phyloP scores from a whole-genome alignment of 1,140 invertebrate species.

The Heterodera carotae region DNA sequence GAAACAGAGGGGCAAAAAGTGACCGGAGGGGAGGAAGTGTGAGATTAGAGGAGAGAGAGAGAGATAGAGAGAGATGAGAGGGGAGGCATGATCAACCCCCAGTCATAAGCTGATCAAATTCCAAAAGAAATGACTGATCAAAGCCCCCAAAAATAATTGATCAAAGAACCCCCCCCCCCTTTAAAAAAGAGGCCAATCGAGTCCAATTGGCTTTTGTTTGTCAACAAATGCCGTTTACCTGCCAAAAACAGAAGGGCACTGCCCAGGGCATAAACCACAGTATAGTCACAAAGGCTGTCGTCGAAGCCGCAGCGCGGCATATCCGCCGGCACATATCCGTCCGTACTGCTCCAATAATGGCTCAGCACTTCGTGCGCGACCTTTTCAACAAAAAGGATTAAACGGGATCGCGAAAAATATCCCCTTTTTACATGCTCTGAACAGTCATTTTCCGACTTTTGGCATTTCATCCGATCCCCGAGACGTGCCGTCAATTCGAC shows the following conservation, averaged over 20 bases:
- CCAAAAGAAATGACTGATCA: background rate
- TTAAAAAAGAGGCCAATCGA: too few species aligned
- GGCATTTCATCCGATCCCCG: conserved; percentile 52
- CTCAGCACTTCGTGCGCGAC: conserved; percentile 61
- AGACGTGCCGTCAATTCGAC: conserved; percentile 61
- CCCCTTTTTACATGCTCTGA: conserved; percentile 62
- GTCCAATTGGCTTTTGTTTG: too few species aligned
- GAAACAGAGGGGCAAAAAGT: too few species aligned
- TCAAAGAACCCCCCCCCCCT: too few species aligned
- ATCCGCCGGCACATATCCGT: conserved; percentile 39
- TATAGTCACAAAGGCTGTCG: conserved; percentile 62
- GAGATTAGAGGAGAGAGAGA: too few species aligned
- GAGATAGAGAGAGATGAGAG: too few species aligned
- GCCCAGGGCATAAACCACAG: conserved; percentile 47
- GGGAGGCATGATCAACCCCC: too few species aligned
- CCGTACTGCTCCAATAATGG: conserved; percentile 57
- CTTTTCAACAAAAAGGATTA: conserved; percentile 1
- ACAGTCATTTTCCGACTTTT: conserved; percentile 52
- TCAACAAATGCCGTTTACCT: too few species aligned
- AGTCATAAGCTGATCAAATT: too few species aligned
- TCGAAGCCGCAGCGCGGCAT: conserved; percentile 63
- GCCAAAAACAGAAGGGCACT: conserved; percentile 54
- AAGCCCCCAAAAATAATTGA: background rate
- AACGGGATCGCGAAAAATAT: background rate
- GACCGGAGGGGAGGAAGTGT: too few species aligned